phyloP scores from a whole-genome alignment of 2,888 invertebrate species.

The Malthinus flaveolus region DNA sequence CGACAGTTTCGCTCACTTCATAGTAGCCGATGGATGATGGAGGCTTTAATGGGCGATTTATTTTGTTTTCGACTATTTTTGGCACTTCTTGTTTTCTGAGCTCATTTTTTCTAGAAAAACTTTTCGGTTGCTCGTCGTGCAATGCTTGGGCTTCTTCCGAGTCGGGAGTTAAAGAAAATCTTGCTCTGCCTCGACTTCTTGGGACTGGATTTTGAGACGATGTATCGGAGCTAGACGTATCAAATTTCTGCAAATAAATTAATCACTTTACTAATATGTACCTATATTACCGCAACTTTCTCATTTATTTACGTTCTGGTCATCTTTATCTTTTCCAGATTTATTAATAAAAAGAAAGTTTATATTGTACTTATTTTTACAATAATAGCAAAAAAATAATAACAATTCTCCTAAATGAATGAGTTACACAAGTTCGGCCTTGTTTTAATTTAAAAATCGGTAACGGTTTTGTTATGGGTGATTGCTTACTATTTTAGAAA shows the following conservation, averaged over 20 bases:
- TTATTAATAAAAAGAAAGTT: too few relatives aligned
- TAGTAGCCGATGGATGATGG: constrained; percentile 2
- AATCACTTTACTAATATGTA: neutral
- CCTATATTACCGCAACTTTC: neutral
- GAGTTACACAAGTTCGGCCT: too few relatives aligned
- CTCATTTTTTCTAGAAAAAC: too few relatives aligned
- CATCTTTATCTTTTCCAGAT: too few relatives aligned
- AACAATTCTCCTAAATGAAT: too few relatives aligned
- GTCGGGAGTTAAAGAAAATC: constrained; percentile 46
- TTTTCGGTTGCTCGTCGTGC: constrained; percentile 32
- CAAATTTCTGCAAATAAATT: constrained; percentile 31
- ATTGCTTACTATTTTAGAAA: neutral
- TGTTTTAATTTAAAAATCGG: too few relatives aligned
- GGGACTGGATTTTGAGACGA: constrained; percentile 33
- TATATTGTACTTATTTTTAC: too few relatives aligned
- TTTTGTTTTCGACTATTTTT: constrained; percentile 16
- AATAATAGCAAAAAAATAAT: too few relatives aligned
- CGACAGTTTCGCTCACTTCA: constrained; percentile 49
- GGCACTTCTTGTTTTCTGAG: too few relatives aligned
- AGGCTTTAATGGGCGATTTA: neutral
- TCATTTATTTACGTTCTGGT: too few relatives aligned
- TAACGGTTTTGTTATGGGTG: neutral
- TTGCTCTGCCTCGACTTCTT: constrained; percentile 46
- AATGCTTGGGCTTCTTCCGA: constrained; percentile 40
- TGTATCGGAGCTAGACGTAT: constrained; percentile 35